Base-by-base conservation (phyloP, 2,888 invertebrate genomes). In the Hydraecia micacea region DNA sequence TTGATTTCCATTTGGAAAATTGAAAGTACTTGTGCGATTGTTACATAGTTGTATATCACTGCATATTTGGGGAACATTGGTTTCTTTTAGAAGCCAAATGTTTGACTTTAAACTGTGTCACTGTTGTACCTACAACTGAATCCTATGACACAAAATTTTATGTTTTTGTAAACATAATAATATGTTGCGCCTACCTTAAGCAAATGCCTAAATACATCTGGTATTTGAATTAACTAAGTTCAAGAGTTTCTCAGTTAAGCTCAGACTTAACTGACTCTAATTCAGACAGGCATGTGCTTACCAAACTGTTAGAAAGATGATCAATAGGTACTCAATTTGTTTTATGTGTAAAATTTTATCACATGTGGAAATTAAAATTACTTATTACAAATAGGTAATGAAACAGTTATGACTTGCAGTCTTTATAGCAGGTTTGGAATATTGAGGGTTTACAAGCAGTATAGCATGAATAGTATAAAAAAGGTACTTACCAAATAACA, bases 401-500 rank as follows among this genome's bases (percentile, higher is more conserved):
- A 70, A 70, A 70, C 36, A 11, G 7, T 6, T 36, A 55, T 11
- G 8, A 32, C 18, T 11, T n/a, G 32, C 32, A 11, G 18, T n/a
- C n/a, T 70, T 60, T 60, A 11, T 25, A n/a, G 36, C 36, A 62
- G n/a, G 0, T 70, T 62, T 36, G 36, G 36, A 52, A 21, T 39
- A 36, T 62, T n/a, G 36, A 21, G 4, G 36, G 13, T n/a, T 52
- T 36, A 32, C 18, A 60, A 60, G 21, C 36, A 39, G 62, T 58
- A 36, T 11, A 52, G 32, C n/a, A 70, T n/a, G 49, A 49, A 68
- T 32, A 28, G 15, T 52, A 62, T 15, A 68, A 77, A 52, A 70
- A 69, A 42, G 2, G 21, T 78, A 84, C 81, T 84, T 69, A 81
- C 78, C 84, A 65, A 79, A 28, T 25, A 52, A n/a, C 4, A 75